phyloP scores from a whole-genome alignment of 2,113 vertebrate species.

The Hemiprocne comata region DNA sequence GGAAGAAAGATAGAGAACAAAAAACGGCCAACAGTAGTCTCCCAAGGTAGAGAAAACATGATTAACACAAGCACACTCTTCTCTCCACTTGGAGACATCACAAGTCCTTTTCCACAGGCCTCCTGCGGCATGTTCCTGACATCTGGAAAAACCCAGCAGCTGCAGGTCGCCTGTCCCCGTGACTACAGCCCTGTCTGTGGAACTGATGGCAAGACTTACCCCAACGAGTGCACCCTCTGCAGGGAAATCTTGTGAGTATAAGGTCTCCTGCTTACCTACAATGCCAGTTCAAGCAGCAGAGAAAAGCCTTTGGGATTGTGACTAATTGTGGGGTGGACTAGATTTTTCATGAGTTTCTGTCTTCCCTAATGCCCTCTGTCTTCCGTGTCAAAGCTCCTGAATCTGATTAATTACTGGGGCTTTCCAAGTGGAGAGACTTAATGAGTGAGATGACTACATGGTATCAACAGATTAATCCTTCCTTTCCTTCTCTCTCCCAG shows the following conservation, averaged over 20 bases:
- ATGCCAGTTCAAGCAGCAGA: not conserved
- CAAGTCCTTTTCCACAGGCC: not conserved
- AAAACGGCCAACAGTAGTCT: not conserved
- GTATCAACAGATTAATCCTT: not conserved
- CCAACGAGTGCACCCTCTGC: conserved; percentile 59
- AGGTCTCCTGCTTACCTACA: not conserved
- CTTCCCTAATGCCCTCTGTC: not conserved
- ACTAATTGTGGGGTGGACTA: not conserved
- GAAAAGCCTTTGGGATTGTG: not conserved
- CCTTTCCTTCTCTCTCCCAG: not conserved
- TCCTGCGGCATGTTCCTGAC: rapidly evolving
- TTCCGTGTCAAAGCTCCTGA: not conserved
- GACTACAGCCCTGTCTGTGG: not conserved
- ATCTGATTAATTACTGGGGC: conserved; percentile 24
- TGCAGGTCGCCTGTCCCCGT: not conserved
- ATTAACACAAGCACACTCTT: not conserved
- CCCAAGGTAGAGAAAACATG: rapidly evolving
- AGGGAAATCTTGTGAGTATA: not conserved
- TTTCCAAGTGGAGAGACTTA: not conserved
- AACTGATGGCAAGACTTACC: conserved; percentile 12
- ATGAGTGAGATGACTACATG: not conserved
- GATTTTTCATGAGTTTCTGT: conserved; percentile 16
- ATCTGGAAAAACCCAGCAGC: not conserved
- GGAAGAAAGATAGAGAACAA: not conserved
- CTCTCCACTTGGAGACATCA: not conserved